phyloP scores from a whole-genome alignment of 2,113 vertebrate genomes.

The Meles meles region DNA sequence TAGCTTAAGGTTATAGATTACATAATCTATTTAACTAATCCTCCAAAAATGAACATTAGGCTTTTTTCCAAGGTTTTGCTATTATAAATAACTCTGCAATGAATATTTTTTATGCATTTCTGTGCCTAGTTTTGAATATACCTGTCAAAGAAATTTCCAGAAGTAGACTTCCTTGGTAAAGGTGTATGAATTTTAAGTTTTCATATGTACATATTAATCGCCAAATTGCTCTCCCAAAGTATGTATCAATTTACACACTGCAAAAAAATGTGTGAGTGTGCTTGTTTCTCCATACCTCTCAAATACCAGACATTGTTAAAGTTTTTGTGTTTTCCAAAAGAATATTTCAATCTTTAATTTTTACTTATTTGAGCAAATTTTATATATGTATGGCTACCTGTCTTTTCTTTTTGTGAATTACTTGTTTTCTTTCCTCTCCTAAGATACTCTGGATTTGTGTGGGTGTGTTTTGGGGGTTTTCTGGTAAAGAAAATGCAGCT shows the following conservation, averaged over 20 bases:
- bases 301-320: background rate
- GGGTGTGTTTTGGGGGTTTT: background rate
- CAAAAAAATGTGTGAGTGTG: background rate
- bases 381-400: background rate
- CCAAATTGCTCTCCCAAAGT: background rate
- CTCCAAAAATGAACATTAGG: background rate
- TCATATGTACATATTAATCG: background rate
- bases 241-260: background rate
- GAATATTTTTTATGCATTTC: background rate
- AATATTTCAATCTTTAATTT: background rate
- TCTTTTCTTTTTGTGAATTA: background rate
- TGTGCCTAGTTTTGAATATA: background rate
- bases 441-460: background rate
- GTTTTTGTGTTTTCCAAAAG: background rate
- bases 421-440: background rate
- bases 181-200: background rate
- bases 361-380: background rate
- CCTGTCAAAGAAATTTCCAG: background rate
- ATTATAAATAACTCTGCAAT: background rate
- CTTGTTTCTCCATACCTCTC: background rate
- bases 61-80: background rate
- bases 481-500: background rate
- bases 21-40: constrained; percentile 19
- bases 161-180: background rate
- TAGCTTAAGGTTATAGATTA: background rate